Evolutionary conservation across 2,113 vertebrate genomes (phyloP), one percentile per base, ranked within the genome.

Genomic region (Muntiacus reevesi): DNA sequence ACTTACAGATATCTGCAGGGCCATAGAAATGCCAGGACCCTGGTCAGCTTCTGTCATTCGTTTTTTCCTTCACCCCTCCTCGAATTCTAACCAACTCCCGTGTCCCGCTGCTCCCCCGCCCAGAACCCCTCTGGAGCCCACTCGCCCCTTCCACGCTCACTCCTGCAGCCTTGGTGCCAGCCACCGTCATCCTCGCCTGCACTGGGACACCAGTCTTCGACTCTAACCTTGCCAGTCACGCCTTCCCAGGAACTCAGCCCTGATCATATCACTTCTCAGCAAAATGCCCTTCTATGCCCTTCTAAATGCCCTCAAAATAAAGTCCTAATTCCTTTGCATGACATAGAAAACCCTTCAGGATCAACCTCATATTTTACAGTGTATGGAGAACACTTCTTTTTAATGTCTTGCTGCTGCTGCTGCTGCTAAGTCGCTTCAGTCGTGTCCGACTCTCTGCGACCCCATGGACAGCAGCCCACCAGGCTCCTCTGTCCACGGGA

Each of bases 381-480:
- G n/a, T 30, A 23, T 59, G 16, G 36, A 74, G 36, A 74, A 40
- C 19, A 74, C 10, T 40, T 71, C n/a, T 71, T 40, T 74, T 74
- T 6, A 71, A 74, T 74, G 67, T 74, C 11, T 11, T 74, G 10
- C 10, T 40, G 64, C n/a, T 62, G 28, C 28, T 64, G 64, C 16
- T 67, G 64, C n/a, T 52, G 15, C 52, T 74, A 23, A 40, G 67
- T 74, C 0, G 0, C 3, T 74, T 74, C 67, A 74, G 67, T 74
- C 0, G 0, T 40, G 5, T 74, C 67, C 0, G 1, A 74, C n/a
- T 40, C 19, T 74, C 4, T 21, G 33, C 1, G 5, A 40, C 3
- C 64, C 64, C 64, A 11, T 36, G 19, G 67, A 71, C 5, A 23
- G 0, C 21, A 74, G 67, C 36, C 67, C 10, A 74, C 19, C 67